phyloP scores from a whole-genome alignment of 2,113 vertebrate genomes.

The Riparia riparia region DNA sequence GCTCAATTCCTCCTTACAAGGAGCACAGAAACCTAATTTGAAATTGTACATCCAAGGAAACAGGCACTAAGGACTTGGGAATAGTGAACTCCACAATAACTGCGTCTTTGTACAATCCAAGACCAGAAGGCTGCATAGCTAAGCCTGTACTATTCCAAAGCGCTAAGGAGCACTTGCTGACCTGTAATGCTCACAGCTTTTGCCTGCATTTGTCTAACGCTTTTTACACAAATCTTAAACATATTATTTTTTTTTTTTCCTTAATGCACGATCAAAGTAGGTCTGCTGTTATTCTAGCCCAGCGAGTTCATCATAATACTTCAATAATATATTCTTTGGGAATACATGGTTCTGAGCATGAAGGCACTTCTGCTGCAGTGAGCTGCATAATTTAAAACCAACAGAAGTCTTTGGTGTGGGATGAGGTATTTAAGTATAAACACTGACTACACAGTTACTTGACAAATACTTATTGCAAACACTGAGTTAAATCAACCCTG shows the following conservation, averaged over 20 bases:
- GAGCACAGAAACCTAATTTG: neutral
- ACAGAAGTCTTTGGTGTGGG: neutral
- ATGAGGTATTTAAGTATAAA: neutral
- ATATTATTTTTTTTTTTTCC: neutral
- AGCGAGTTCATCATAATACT: neutral
- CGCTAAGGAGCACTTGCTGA: neutral
- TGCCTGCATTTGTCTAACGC: neutral
- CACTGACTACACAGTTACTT: neutral
- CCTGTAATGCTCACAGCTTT: neutral
- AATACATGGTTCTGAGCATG: neutral
- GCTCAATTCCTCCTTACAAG: neutral
- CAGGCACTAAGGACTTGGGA: rapidly evolving
- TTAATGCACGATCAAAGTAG: neutral
- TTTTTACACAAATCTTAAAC: neutral
- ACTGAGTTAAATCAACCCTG: neutral
- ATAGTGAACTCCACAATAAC: neutral
- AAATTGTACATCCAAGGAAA: neutral
- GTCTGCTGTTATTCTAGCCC: neutral
- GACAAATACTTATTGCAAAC: neutral
- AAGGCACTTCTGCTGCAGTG: neutral
- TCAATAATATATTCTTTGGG: neutral
- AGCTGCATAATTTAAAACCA: neutral
- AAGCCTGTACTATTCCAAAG: neutral
- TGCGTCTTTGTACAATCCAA: neutral
- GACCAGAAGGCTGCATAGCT: neutral